phyloP scores from a whole-genome alignment of 2,888 invertebrate genomes.

The Stenolophus ochropezus region DNA sequence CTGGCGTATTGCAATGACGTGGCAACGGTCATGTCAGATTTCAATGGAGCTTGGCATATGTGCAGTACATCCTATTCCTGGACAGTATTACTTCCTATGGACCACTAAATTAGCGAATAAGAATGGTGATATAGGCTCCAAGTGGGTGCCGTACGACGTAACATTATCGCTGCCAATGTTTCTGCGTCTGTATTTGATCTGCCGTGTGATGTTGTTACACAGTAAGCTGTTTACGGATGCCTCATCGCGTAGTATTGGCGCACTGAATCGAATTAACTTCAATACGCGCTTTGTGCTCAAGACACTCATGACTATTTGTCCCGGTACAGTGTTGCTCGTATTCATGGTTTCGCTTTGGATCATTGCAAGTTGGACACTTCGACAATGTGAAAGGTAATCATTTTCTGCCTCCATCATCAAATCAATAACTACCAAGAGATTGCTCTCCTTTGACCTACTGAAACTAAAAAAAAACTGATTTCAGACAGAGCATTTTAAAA shows the following conservation, averaged over 20 bases:
- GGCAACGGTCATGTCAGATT: constrained; percentile 96
- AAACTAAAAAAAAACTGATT: too few species aligned
- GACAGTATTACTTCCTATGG: constrained; percentile 97
- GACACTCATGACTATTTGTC: constrained; percentile 99
- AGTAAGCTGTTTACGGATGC: constrained; percentile 99
- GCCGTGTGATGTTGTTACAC: constrained; percentile 99
- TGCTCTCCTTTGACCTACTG: too few species aligned
- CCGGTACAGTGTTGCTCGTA: constrained; percentile 96
- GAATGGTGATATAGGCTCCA: constrained; percentile 77
- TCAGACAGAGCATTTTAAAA: too few species aligned
- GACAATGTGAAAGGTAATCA: constrained; percentile 97
- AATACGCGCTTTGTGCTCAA: constrained; percentile 92
- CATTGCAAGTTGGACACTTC: constrained; percentile 98
- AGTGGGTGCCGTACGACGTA: constrained; percentile 94
- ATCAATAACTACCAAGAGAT: too few species aligned
- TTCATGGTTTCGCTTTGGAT: constrained; percentile 99
- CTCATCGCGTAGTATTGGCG: constrained; percentile 97
- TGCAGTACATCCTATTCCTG: constrained; percentile 98
- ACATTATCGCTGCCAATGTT: constrained; percentile 99
- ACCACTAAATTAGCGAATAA: constrained; percentile 96
- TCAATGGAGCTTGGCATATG: constrained; percentile 94
- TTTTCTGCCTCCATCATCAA: too few species aligned
- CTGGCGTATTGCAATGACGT: constrained; percentile 99
- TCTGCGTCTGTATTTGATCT: constrained; percentile 98
- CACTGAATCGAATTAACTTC: constrained; percentile 98